Conservation (phyloP, 2,888 invertebrate species). For the Drosophila barbarae region DNA sequence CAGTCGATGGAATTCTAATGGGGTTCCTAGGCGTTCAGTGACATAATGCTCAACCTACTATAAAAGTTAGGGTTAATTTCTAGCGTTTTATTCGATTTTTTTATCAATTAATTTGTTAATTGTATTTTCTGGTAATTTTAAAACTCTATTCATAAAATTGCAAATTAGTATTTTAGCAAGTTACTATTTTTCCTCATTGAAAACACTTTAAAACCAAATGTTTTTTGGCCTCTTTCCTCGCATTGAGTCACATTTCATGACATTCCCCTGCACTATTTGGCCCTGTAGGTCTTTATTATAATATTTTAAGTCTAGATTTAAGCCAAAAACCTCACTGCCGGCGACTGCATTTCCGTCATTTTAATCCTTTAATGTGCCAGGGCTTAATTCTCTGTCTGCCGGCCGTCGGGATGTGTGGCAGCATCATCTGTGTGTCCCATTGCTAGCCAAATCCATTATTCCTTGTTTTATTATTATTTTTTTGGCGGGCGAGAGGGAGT, state of each 20-base stretch:
- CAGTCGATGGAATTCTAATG: not conserved
- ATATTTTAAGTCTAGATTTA: slow-evolving; percentile 26
- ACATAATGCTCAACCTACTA: not conserved
- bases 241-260: not conserved
- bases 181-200: not conserved
- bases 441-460: slow-evolving; percentile 40
- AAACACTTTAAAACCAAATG: not conserved
- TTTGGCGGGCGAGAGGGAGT: slow-evolving; percentile 16
- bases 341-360: slow-evolving; percentile 44
- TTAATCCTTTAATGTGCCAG: slow-evolving; percentile 51
- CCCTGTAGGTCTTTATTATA: not conserved
- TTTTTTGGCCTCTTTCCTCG: not conserved
- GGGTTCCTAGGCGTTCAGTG: not conserved
- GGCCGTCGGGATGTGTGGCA: slow-evolving; percentile 20
- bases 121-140: not conserved
- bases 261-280: slow-evolving; percentile 6
- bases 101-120: not conserved
- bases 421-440: slow-evolving; percentile 31
- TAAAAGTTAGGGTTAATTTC: not conserved
- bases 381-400: slow-evolving; percentile 17
- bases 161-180: not conserved
- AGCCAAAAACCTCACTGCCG: slow-evolving; percentile 12
- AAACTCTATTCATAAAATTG: not conserved
- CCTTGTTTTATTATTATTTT: slow-evolving; percentile 24
- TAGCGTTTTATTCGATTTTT: no score